Base-by-base conservation (phyloP, 1,140 invertebrate genomes). In the Trichomalopsis sarcophagae region DNA sequence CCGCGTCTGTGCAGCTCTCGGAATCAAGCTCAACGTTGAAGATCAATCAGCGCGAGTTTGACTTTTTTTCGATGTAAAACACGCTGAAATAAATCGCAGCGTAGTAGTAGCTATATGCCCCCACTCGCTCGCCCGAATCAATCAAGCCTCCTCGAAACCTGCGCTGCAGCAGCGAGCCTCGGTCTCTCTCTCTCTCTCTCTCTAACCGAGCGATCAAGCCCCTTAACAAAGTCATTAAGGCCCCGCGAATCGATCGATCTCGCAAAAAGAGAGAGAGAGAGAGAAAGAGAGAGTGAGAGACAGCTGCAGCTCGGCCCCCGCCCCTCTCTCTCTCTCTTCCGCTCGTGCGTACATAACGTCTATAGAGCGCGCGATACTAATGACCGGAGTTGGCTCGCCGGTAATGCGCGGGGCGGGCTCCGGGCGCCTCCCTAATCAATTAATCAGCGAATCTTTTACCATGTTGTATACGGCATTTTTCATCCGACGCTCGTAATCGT, bases 381-480 rank as follows among this genome's bases (percentile, higher is more conserved):
- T 90, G 90, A 92, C 88, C 86, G 90, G 88, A 71, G 23, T 62
- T 30, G 68, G 86, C 87, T 87, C 84, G 55, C 50, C 82, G 66
- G 84, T 92, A 92, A 92, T 90, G 88, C 84, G 86, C 81, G 86
- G 89, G 91, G 91, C 91, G 90, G 87, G 86, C 88, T 88, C 89
- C 88, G 86, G 44, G 89, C 89, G 87, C 90, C 91, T 91, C 89
- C 90, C 89, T 91, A 91, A 91, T 92, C 91, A 91, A 92, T 92
- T 92, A 92, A 92, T 92, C 91, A 92, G 89, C 87, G 89, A 91
- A 62, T 62, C 55, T 62, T 62, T 62, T 62, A 62, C 55, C n/a
- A n/a, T 62, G 55, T n/a, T 62, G 6, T 50, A 13, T 62, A 62
- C 6, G 55, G 14, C 55, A 62, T 62, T n/a, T 62, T 62, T 62